Evolutionary conservation across 1,140 invertebrate genomes (phyloP).

Genomic region (Aculops lycopersici): DNA sequence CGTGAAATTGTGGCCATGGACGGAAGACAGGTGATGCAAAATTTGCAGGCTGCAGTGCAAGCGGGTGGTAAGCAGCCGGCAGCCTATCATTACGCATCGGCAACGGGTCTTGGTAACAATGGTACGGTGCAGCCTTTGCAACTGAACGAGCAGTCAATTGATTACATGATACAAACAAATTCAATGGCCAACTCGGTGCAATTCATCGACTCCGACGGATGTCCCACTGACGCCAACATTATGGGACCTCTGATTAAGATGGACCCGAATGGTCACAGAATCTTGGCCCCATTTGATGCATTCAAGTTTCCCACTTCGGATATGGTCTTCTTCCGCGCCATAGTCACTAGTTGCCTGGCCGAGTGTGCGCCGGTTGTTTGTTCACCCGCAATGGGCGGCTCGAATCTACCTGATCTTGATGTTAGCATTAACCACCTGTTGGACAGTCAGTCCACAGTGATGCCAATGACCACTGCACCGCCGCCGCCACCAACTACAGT

Average conservation of each 20-base stretch:
- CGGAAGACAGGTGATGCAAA: no score
- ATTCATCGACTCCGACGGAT: slow-evolving; percentile 47
- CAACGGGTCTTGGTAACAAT: no score
- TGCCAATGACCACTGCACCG: no score
- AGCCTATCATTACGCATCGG: no score
- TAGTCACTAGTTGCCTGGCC: slow-evolving; percentile 67
- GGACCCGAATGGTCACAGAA: slow-evolving; percentile 24
- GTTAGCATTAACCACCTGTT: no score
- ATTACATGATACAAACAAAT: slow-evolving; percentile 66
- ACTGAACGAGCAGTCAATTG: slow-evolving; percentile 50
- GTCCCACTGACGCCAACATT: slow-evolving; percentile 19
- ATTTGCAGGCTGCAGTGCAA: neutral
- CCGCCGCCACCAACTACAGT: no score
- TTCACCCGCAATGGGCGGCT: no score
- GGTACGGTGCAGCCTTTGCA: no score
- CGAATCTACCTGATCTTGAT: no score
- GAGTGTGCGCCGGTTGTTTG: slow-evolving; percentile 35
- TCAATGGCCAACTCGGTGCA: slow-evolving; percentile 40
- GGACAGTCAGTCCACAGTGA: no score
- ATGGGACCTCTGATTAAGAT: slow-evolving; percentile 31
- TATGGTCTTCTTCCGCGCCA: slow-evolving; percentile 59
- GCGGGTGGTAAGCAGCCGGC: neutral
- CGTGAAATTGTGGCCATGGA: slow-evolving; percentile 67
- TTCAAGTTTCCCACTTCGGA: slow-evolving; percentile 85
- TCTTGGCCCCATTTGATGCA: slow-evolving; percentile 67